Conservation (phyloP, 2,113 vertebrate species). For the Etia nguti region DNA sequence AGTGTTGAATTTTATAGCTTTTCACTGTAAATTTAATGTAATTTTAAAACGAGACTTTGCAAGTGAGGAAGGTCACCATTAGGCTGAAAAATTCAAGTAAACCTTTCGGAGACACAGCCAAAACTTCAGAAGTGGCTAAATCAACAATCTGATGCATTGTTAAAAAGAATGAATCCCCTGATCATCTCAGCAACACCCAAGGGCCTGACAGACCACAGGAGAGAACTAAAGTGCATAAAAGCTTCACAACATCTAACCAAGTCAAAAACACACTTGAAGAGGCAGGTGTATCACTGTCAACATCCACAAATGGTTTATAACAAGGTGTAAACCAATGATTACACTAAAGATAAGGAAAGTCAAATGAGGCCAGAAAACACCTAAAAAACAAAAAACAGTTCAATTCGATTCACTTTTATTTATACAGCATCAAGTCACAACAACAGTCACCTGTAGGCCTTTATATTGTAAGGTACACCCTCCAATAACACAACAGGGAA, state of each 20-base stretch:
- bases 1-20: neutral
- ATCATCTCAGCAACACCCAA: neutral
- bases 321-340: neutral
- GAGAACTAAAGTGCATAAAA: neutral
- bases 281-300: neutral
- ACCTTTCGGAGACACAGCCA: neutral
- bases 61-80: rapidly evolving
- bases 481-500: neutral
- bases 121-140: neutral
- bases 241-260: neutral
- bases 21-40: neutral
- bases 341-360: neutral
- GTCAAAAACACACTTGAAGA: neutral
- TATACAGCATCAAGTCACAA: neutral
- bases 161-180: neutral
- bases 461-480: neutral
- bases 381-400: neutral
- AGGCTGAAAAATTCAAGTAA: neutral
- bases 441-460: rapidly evolving
- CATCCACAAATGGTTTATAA: neutral
- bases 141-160: neutral
- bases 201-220: too few relatives aligned
- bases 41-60: rapidly evolving
- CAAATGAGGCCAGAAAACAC: rapidly evolving
- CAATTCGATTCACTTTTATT: neutral